Percentiles rank a stretch among this genome's conserved stretches.
These are phyloP conservation scores for Oreotragus oreotragus DNA, from an alignment of 2,113 vertebrate species.

Conservation along the genomic window DNA sequence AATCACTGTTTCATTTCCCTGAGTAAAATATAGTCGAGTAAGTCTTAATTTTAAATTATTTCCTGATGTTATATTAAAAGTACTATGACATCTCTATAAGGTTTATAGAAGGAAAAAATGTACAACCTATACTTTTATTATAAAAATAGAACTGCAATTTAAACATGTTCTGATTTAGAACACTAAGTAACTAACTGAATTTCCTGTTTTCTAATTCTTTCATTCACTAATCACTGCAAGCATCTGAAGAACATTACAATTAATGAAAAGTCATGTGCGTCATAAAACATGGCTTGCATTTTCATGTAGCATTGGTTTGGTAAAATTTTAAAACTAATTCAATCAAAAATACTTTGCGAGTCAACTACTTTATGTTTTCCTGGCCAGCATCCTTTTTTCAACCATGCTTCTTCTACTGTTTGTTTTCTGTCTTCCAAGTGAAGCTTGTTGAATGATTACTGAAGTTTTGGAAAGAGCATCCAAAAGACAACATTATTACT, in stretches of 20 bases:
- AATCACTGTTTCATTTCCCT: neutral
- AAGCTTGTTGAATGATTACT: neutral
- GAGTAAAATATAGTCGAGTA: neutral
- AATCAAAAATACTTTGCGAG: neutral
- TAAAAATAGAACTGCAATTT: conserved; percentile 24
- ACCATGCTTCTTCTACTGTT: neutral
- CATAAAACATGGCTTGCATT: neutral
- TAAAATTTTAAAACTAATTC: neutral
- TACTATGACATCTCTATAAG: neutral
- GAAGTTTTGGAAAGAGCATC: neutral
- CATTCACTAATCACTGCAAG: conserved; percentile 15
- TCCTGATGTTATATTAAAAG: neutral
- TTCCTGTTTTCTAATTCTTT: conserved; percentile 12
- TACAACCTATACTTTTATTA: neutral
- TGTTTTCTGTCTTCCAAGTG: neutral
- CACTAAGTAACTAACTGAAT: conserved; percentile 14
- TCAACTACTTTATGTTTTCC: neutral
- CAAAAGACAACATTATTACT: neutral
- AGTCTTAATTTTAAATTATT: neutral
- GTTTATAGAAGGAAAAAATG: neutral
- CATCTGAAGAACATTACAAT: conserved; percentile 1
- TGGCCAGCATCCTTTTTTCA: neutral
- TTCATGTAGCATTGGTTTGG: neutral
- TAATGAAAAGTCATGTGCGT: neutral
- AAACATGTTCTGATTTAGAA: conserved; percentile 33